Base-by-base conservation (phyloP, 2,888 invertebrate species). In the Ligdia adustata region DNA sequence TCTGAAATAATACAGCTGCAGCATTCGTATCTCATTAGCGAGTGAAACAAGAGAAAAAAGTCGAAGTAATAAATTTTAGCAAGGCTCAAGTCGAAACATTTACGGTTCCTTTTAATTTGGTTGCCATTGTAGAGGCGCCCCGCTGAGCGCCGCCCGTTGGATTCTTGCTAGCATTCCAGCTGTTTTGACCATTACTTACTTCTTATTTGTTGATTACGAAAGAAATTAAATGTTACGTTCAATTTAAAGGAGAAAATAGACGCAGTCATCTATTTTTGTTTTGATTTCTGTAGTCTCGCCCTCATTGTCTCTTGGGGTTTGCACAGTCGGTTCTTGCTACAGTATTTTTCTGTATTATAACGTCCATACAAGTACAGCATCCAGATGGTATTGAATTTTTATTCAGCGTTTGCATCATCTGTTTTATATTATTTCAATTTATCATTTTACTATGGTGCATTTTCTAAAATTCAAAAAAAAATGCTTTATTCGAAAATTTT, bases 41-140 rank as follows among this genome's bases (percentile, higher is more conserved):
- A 79, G 71, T 72, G 74, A 82, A 86, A 87, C 75, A 85, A 85
- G 79, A 81, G 78, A 82, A 82, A 85, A 85, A 86, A 82, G 76
- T 77, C 62, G 58, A 61, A 74, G 82, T 75, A 83, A 90, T 89
- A 89, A 90, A 90, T 89, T 90, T 89, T 84, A 83, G 88, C 88
- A 80, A 81, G 81, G 79, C 83, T 80, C 83, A 85, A 86, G 83
- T 85, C 79, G 78, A 84, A 87, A 84, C 85, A 78, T 86, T 89
- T 88, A 85, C 86, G 85, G 85, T 86, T 85, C 75, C 84, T 85
- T 90, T 89, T 89, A 90, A 90, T 90, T 89, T 87, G 87, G 87
- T 82, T 82, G 83, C 82, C 75, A 88, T 89, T 89, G 89, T 89
- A 78, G 78, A 72, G 81, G 78, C 81, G 73, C 81, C 88, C 88